Conservation (phyloP, 2,113 vertebrate species). For the Apus apus region DNA sequence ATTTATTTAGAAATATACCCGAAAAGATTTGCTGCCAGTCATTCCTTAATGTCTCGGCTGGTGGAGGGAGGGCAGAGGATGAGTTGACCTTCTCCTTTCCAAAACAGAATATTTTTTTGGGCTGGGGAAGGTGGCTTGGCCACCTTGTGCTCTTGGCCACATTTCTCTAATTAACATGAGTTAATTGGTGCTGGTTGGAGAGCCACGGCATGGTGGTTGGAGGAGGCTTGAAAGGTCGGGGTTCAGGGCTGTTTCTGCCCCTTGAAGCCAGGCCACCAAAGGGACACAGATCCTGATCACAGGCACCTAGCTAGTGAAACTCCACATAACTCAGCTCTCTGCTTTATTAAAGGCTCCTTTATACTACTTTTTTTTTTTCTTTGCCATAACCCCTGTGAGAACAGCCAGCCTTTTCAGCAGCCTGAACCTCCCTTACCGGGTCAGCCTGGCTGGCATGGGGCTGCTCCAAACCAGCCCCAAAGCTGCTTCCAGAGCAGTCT, state of each 20-base stretch:
- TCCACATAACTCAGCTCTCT: background rate
- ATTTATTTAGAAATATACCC: background rate
- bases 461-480: background rate
- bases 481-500: background rate
- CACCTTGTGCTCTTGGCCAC: background rate
- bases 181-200: background rate
- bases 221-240: background rate
- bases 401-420: conserved; percentile 63
- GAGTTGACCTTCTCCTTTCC: background rate
- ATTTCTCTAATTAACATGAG: background rate
- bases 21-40: background rate
- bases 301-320: background rate
- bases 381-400: background rate
- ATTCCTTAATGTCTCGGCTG: background rate
- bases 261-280: background rate
- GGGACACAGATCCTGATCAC: background rate
- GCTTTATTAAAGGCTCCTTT: conserved; percentile 54
- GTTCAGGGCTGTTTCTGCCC: background rate
- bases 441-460: background rate
- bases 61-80: background rate
- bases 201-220: background rate
- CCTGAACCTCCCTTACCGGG: background rate
- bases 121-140: background rate
- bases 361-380: background rate
- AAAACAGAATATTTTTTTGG: background rate